phyloP scores from a whole-genome alignment of 2,113 vertebrate genomes.

The Microtus montanus region DNA sequence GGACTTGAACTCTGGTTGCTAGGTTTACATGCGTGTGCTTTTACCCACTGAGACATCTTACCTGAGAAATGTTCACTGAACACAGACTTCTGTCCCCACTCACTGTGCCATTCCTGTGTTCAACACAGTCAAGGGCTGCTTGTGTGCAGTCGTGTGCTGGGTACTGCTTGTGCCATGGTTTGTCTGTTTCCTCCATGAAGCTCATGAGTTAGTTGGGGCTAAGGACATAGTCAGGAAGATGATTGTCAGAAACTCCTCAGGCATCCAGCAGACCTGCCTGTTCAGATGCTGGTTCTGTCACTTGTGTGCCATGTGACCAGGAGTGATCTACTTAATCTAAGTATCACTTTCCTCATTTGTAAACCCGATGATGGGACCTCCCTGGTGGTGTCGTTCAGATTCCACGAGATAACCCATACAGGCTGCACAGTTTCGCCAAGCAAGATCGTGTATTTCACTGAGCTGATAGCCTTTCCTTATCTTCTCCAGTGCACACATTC shows the following conservation, averaged over 20 bases:
- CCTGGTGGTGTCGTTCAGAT: neutral
- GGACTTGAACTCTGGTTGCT: neutral
- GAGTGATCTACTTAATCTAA: slow-evolving; percentile 1
- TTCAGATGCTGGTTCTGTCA: slow-evolving; percentile 29
- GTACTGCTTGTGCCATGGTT: rapidly evolving
- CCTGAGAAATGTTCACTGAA: neutral
- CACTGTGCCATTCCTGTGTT: neutral
- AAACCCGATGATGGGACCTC: neutral
- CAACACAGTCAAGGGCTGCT: neutral
- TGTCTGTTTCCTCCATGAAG: neutral
- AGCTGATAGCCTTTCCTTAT: neutral
- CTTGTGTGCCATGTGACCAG: neutral
- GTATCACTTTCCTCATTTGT: slow-evolving; percentile 41
- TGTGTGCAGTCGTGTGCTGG: neutral
- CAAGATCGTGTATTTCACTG: neutral
- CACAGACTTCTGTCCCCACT: rapidly evolving
- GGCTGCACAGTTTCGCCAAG: neutral
- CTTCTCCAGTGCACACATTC: neutral
- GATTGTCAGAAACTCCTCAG: neutral
- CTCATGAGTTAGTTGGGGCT: neutral
- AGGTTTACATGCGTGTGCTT: neutral
- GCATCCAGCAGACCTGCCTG: neutral
- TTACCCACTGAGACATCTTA: neutral
- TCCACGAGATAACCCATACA: neutral
- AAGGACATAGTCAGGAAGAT: too few species aligned